phyloP scores from a whole-genome alignment of 2,888 invertebrate species.

The Ctenicera cuprea region DNA sequence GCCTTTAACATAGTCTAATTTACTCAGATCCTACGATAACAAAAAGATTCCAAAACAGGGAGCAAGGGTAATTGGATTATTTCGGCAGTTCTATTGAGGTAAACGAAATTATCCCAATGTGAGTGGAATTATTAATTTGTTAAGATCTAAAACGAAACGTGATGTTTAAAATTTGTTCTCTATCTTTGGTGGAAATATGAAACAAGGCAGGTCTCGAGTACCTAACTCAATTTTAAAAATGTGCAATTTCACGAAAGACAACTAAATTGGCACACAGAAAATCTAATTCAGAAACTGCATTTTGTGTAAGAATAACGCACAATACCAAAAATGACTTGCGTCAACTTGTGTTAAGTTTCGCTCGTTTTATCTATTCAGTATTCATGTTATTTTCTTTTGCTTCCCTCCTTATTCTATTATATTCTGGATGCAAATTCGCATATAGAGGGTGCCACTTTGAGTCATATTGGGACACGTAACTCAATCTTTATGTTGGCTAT shows the following conservation, averaged over 20 bases:
- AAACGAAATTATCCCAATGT: slow-evolving; percentile 9
- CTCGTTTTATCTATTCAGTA: slow-evolving; percentile 49
- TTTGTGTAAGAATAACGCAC: slow-evolving; percentile 19
- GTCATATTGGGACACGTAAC: slow-evolving; percentile 57
- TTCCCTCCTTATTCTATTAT: slow-evolving; percentile 54
- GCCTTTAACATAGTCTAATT: slow-evolving; percentile 48
- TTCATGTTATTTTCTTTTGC: slow-evolving; percentile 50
- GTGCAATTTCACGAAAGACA: slow-evolving; percentile 5
- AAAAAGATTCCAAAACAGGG: slow-evolving; percentile 41
- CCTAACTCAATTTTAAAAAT: slow-evolving; percentile 8
- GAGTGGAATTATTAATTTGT: slow-evolving; percentile 26
- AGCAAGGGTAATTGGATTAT: slow-evolving; percentile 38
- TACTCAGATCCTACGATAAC: slow-evolving; percentile 42
- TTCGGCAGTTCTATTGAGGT: slow-evolving; percentile 28
- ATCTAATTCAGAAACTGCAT: slow-evolving; percentile 20
- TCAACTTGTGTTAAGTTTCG: slow-evolving; percentile 50
- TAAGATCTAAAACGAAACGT: not conserved
- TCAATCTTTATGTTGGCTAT: slow-evolving; percentile 50
- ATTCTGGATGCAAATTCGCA: slow-evolving; percentile 55
- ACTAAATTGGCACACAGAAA: slow-evolving; percentile 8
- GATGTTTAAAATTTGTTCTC: not conserved
- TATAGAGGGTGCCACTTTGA: slow-evolving; percentile 51
- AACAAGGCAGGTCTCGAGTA: too few relatives aligned
- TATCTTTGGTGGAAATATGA: not conserved
- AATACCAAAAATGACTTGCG: slow-evolving; percentile 41